Percentiles rank a stretch among this genome's conserved stretches.
Conservation (phyloP, 2,888 invertebrate genomes). For the Chaetoderma sp. region DNA sequence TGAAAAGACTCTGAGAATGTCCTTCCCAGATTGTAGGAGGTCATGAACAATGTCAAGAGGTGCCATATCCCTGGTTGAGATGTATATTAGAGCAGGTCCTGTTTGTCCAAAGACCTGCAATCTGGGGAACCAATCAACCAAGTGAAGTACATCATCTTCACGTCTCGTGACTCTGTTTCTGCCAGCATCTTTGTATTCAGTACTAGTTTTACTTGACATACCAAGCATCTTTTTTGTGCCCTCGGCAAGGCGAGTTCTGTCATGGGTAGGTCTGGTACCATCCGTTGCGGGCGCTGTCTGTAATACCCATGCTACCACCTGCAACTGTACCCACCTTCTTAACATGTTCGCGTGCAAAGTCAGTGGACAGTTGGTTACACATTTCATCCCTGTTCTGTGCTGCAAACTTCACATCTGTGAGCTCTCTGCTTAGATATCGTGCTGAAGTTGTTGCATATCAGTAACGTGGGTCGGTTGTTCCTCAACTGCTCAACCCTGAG, state of each 20-base stretch:
- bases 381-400: not conserved
- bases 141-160: not conserved
- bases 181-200: not conserved
- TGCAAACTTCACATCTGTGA: too few relatives aligned
- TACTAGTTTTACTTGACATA: not conserved
- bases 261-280: too few relatives aligned
- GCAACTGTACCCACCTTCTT: not conserved
- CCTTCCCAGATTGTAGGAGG: too few relatives aligned
- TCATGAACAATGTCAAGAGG: too few relatives aligned
- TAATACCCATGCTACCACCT: not conserved
- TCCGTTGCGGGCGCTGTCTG: too few relatives aligned
- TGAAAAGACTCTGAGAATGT: too few relatives aligned
- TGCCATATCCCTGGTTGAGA: not conserved
- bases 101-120: not conserved
- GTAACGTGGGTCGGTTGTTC: too few relatives aligned
- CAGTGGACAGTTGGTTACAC: not conserved
- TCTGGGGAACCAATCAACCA: too few relatives aligned
- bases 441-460: too few relatives aligned
- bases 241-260: not conserved
- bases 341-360: too few relatives aligned
- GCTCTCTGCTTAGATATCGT: too few relatives aligned
- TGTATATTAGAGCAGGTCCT: not conserved
- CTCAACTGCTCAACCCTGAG: too few relatives aligned
- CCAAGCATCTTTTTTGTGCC: not conserved
- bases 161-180: not conserved